phyloP scores from a whole-genome alignment of 2,113 vertebrate species.

The Anarrhichthys ocellatus region DNA sequence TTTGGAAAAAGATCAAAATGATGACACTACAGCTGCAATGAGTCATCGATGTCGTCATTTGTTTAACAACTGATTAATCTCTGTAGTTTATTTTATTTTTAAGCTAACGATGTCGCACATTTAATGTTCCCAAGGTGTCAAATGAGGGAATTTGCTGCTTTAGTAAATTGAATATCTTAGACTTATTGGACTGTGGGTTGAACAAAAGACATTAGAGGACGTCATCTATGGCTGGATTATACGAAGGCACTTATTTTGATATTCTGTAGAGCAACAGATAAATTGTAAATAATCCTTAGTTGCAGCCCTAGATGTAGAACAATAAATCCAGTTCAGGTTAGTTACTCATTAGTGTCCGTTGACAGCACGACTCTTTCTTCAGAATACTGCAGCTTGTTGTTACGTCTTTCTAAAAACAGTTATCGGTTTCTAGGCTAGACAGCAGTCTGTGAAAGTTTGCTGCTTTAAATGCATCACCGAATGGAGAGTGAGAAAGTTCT shows the following conservation, averaged over 20 bases:
- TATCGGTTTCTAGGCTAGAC: not conserved
- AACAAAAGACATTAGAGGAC: not conserved
- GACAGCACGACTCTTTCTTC: not conserved
- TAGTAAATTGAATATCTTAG: not conserved
- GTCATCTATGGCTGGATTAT: not conserved
- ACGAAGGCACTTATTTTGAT: not conserved
- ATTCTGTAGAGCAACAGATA: too few species aligned
- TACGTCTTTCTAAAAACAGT: not conserved
- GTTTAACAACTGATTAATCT: not conserved
- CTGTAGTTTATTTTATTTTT: not conserved
- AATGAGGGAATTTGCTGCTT: not conserved
- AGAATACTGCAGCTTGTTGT: not conserved
- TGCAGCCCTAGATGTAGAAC: not conserved
- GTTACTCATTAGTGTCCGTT: not conserved
- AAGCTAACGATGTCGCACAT: not conserved
- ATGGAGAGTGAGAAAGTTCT: not conserved
- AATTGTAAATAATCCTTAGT: not conserved
- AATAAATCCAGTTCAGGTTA: not conserved
- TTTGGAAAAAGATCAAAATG: not conserved
- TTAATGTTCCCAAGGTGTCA: not conserved
- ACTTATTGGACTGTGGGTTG: not conserved
- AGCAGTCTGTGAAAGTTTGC: not conserved
- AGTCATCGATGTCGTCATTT: not conserved
- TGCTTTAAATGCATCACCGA: constrained; percentile 8
- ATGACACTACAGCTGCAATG: not conserved